Evolutionary conservation across 2,888 invertebrate genomes (phyloP).

Genomic region (Agonopterix alstromeriana): DNA sequence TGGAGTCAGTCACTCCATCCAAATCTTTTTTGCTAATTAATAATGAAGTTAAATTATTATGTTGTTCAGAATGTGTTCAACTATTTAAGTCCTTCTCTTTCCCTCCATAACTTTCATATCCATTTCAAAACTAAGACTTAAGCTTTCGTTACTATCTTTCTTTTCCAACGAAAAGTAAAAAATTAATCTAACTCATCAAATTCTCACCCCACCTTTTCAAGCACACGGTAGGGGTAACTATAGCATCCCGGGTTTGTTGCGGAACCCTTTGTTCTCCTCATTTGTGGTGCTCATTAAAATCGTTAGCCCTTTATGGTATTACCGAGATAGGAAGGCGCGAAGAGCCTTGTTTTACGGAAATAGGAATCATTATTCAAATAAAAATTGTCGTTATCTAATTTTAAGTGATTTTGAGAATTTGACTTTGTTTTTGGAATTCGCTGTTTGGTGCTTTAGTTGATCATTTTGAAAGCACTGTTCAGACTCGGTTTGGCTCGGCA

Average conservation of each 20-base stretch:
- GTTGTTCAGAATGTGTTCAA: background rate
- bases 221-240: constrained; percentile 6
- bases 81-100: background rate
- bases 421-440: no score
- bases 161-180: background rate
- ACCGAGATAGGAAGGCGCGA: constrained; percentile 25
- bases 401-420: background rate
- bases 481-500: no score
- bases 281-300: constrained; percentile 36
- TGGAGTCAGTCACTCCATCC: no score
- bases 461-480: no score
- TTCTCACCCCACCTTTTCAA: background rate
- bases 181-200: no score
- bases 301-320: constrained; percentile 23
- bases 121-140: background rate
- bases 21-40: no score
- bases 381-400: background rate
- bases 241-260: constrained; percentile 11
- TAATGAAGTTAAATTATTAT: no score
- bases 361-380: constrained; percentile 5
- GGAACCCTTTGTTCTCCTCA: constrained; percentile 34
- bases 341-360: constrained; percentile 7
- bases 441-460: no score
- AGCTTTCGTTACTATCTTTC: background rate
- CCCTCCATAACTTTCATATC: no score